Conservation (phyloP, 2,113 vertebrate genomes). For the Coptodon rendalli region DNA sequence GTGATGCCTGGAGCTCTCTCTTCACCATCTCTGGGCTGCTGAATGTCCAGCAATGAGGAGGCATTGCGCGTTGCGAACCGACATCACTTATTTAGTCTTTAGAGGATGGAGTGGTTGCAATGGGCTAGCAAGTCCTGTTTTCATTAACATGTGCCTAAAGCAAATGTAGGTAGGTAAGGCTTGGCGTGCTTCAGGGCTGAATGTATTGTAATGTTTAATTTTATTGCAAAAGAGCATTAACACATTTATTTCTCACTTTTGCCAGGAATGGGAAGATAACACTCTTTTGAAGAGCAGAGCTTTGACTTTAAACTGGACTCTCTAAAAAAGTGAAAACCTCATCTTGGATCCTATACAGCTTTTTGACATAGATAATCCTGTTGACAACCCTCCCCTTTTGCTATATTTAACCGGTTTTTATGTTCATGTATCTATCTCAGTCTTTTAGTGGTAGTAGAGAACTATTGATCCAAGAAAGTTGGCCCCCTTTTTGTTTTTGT, state of each 20-base stretch:
- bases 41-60: neutral
- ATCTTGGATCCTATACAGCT: constrained; percentile 27
- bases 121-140: constrained; percentile 31
- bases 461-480: constrained; percentile 23
- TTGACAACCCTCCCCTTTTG: constrained; percentile 19
- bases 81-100: constrained; percentile 32
- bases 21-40: constrained; percentile 7
- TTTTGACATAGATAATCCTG: constrained; percentile 5
- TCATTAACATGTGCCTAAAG: constrained; percentile 22
- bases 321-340: constrained; percentile 26
- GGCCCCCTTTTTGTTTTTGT: constrained; percentile 63
- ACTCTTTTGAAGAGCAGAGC: constrained; percentile 45
- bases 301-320: constrained; percentile 41
- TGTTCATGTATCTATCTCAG: constrained; percentile 20
- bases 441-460: constrained; percentile 5
- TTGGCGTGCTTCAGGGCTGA: neutral
- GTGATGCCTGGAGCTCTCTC: constrained; percentile 29
- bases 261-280: constrained; percentile 49
- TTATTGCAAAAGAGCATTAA: neutral
- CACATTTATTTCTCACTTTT: constrained; percentile 34
- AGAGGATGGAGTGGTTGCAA: constrained; percentile 51
- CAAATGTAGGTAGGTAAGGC: constrained; percentile 27
- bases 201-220: neutral
- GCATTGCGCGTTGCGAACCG: neutral
- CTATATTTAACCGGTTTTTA: constrained; percentile 3